Evolutionary conservation across 2,113 vertebrate species (phyloP).

Genomic region (Antechinus stuartii): DNA sequence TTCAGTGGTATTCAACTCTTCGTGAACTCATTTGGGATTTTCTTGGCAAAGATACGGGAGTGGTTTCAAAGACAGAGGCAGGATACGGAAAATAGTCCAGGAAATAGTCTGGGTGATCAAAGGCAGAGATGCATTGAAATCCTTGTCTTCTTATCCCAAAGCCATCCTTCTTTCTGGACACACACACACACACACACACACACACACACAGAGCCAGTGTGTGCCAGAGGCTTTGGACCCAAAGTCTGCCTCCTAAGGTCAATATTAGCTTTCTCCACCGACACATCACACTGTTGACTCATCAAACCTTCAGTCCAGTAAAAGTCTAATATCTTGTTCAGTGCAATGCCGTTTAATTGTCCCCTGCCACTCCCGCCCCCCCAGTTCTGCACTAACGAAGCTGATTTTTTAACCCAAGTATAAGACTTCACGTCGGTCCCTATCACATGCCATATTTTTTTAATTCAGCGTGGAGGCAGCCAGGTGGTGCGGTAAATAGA

Average conservation of each 20-base stretch:
- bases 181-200: not conserved
- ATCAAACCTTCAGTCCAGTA: not conserved
- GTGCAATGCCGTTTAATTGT: not conserved
- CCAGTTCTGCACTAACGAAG: not conserved
- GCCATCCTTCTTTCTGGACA: not conserved
- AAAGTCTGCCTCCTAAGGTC: not conserved
- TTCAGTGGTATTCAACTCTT: not conserved
- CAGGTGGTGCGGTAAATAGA: not conserved
- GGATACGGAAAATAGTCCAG: not conserved
- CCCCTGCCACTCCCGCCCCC: no score
- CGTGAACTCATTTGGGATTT: not conserved
- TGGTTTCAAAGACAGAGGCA: not conserved
- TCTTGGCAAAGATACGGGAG: not conserved
- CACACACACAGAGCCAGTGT: not conserved
- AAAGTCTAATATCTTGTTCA: not conserved
- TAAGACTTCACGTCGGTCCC: not conserved
- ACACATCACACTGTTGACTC: not conserved
- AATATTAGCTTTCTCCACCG: not conserved
- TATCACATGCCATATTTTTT: not conserved
- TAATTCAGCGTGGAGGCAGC: not conserved
- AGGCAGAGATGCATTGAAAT: not conserved
- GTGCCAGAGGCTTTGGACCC: not conserved
- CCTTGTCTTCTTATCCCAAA: not conserved
- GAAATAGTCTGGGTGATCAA: not conserved
- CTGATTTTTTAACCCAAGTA: not conserved